Evolutionary conservation across 2,888 invertebrate species (phyloP), one percentile per base, ranked within the genome.

Genomic region (Phrixothrix hirtus): DNA sequence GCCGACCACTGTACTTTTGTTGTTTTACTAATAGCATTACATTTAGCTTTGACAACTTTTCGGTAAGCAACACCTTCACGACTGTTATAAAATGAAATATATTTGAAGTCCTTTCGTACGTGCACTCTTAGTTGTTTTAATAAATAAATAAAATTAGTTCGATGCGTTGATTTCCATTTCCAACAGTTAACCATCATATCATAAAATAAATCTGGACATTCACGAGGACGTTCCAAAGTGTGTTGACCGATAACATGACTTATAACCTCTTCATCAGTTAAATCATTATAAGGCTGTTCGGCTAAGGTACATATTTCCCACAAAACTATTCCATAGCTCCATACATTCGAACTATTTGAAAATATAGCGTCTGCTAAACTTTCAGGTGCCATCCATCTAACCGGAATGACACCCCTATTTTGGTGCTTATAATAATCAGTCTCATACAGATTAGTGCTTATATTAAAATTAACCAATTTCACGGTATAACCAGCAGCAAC

Each of bases 221-320:
- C 79, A 17, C 78, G 76, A 0, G 89, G 89, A 45, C 79, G 75
- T 27, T 80, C 79, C 67, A 89, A 77, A 7, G 79, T 76, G 1
- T 81, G 79, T 31, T 81, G 81, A 14, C 78, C 77, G 7, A 80
- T 73, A 0, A 86, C 82, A 59, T 78, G 78, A 27, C 76, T 73
- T 12, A 85, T 71, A 2, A 86, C 81, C 55, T 81, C 77, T 58
- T 87, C 86, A 72, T 87, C 87, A 27, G 83, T 72, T 47, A 80
- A 69, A 1, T 82, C 83, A 67, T 86, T 85, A 70, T 90, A 90
- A 0, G 89, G 89, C 67, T 88, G 86, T 55, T 85, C 85, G 2
- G 86, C 89, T 38, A 88, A 75, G 0, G 88, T 89, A 2, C 67
- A 71, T 77, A 90, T 88, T 70, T 89, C 89, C 84, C 88, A 90